A percentile compares a stretch with the other conserved stretches of the same genome.
These are phyloP conservation scores for Trissoscelio sp. DNA, from an alignment of 2,888 invertebrate genomes.

Conservation along the genomic window DNA sequence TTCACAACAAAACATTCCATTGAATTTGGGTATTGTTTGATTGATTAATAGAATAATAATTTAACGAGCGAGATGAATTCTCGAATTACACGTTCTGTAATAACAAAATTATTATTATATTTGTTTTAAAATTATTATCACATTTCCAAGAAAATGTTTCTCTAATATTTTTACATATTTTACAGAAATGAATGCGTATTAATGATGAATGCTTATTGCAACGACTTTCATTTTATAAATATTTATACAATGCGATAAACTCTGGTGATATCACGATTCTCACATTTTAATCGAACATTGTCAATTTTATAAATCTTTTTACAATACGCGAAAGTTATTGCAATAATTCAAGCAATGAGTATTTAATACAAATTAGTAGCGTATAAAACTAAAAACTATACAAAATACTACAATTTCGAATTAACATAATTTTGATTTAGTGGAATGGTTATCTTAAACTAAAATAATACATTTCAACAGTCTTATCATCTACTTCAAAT, in stretches of 20 bases:
- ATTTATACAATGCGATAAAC: slow-evolving; percentile 11
- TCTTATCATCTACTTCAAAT: slow-evolving; percentile 4
- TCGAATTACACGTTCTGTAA: no score
- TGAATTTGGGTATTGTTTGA: no score
- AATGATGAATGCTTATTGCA: neutral
- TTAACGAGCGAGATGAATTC: no score
- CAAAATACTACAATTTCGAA: neutral
- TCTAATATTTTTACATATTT: slow-evolving; percentile 23
- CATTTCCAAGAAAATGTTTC: slow-evolving; percentile 34
- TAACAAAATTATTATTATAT: no score
- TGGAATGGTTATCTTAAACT: neutral
- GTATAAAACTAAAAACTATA: neutral
- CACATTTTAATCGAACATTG: neutral
- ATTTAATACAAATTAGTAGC: neutral
- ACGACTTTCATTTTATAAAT: slow-evolving; percentile 31
- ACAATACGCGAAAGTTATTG: slow-evolving; percentile 5
- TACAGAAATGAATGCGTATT: slow-evolving; percentile 13
- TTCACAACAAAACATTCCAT: no score
- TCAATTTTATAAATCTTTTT: slow-evolving; percentile 14
- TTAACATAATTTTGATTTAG: neutral
- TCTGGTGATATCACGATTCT: neutral
- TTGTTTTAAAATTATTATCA: no score
- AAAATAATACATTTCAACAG: slow-evolving; percentile 1
- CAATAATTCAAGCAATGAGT: slow-evolving; percentile 8
- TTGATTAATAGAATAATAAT: no score